Conservation (phyloP, 2,113 vertebrate genomes). For the Antennarius striatus region DNA sequence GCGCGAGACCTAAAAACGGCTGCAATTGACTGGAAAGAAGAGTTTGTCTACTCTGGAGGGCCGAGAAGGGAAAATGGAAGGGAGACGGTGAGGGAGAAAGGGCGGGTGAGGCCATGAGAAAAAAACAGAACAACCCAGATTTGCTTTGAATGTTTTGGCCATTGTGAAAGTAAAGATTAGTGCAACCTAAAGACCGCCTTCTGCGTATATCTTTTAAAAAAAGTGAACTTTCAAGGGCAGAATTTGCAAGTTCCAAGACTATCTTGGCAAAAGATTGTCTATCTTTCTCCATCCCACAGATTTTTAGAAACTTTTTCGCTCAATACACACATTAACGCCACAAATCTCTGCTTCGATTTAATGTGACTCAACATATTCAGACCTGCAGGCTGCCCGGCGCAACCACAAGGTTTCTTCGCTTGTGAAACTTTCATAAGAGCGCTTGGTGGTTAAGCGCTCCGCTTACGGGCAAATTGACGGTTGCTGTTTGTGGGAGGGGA, state of each 20-base stretch:
- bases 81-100: slow-evolving; percentile 9
- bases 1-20: slow-evolving; percentile 60
- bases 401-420: too few species aligned
- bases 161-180: too few species aligned
- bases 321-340: slow-evolving; percentile 17
- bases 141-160: slow-evolving; percentile 47
- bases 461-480: slow-evolving; percentile 40
- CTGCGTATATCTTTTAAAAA: too few species aligned
- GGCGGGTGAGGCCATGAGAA: slow-evolving; percentile 20
- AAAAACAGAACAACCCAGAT: slow-evolving; percentile 38
- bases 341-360: slow-evolving; percentile 33
- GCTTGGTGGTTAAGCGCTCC: too few species aligned
- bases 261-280: not conserved
- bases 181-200: too few species aligned
- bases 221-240: too few species aligned
- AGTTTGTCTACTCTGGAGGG: slow-evolving; percentile 44
- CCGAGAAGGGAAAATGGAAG: slow-evolving; percentile 8
- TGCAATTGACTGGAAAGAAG: slow-evolving; percentile 68
- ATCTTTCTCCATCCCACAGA: slow-evolving; percentile 43
- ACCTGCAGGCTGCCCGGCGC: not conserved
- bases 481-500: slow-evolving; percentile 7
- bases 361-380: slow-evolving; percentile 49
- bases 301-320: not conserved
- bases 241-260: too few species aligned
- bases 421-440: slow-evolving; percentile 35